Evolutionary conservation across 1,140 invertebrate genomes (phyloP).

Genomic region (Microplitis demolitor): DNA sequence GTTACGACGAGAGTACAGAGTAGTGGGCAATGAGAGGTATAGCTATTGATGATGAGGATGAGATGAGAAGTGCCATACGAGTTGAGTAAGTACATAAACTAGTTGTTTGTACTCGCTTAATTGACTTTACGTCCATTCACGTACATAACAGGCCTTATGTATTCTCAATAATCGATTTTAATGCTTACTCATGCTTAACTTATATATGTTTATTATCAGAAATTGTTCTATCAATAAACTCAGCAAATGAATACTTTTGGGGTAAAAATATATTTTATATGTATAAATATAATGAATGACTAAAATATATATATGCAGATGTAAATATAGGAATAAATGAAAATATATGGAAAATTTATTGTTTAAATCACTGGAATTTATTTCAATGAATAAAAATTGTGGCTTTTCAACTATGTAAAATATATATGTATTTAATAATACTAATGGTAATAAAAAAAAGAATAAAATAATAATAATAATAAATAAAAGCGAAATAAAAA

Average conservation of each 20-base stretch:
- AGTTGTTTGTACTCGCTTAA: slow-evolving; percentile 18
- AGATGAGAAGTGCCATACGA: not conserved
- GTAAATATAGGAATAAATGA: no score
- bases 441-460: not conserved
- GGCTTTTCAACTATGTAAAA: not conserved
- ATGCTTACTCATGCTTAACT: not conserved
- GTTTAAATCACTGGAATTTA: not conserved
- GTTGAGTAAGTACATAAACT: slow-evolving; percentile 4
- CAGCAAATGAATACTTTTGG: no score
- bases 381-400: not conserved
- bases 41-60: not conserved
- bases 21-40: no score
- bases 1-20: no score
- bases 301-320: no score
- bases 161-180: slow-evolving; percentile 22
- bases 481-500: not conserved
- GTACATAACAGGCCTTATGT: slow-evolving; percentile 6
- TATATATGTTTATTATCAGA: not conserved
- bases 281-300: no score
- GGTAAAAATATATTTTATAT: no score
- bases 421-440: no score
- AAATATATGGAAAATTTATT: not conserved
- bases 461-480: not conserved
- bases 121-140: slow-evolving; percentile 8
- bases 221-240: no score